Evolutionary conservation across 1,140 invertebrate species (phyloP).

Genomic region (Centruroides sculpturatus): DNA sequence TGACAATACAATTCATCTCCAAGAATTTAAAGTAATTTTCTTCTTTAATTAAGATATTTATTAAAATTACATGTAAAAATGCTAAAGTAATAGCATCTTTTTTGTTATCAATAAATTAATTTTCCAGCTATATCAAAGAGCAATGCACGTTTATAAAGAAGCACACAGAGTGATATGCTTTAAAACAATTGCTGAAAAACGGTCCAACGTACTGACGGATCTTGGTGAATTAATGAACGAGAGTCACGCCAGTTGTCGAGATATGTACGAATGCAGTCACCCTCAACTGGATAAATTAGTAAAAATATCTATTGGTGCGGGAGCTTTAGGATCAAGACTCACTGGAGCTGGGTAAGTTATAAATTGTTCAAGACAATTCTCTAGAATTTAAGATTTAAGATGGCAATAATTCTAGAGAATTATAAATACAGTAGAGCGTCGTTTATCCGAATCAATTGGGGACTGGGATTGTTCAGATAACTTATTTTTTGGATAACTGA

Average conservation of each 20-base stretch:
- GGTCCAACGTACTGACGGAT: slow-evolving; percentile 28
- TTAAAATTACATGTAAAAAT: not conserved
- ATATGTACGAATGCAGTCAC: slow-evolving; percentile 90
- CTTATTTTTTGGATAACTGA: no score
- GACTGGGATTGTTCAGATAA: no score
- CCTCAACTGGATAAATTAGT: slow-evolving; percentile 72
- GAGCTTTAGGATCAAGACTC: slow-evolving; percentile 66
- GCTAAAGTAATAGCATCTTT: not conserved
- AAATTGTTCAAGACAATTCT: no score
- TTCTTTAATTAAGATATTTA: not conserved
- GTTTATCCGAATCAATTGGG: no score
- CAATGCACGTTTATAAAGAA: slow-evolving; percentile 70
- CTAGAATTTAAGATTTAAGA: no score
- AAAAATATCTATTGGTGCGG: slow-evolving; percentile 49
- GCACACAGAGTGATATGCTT: slow-evolving; percentile 60
- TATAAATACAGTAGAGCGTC: no score
- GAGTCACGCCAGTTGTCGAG: slow-evolving; percentile 70
- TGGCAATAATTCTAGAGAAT: no score
- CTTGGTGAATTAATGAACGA: slow-evolving; percentile 74
- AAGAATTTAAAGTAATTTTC: slow-evolving; percentile 13
- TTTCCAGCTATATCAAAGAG: slow-evolving; percentile 71
- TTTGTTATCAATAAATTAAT: not conserved
- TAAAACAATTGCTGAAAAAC: slow-evolving; percentile 42
- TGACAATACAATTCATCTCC: slow-evolving; percentile 9
- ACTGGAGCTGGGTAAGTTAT: slow-evolving; percentile 63